A percentile compares a stretch with the other conserved stretches of the same genome.
These are phyloP conservation scores for Lemur catta DNA, from an alignment of 2,797 vertebrate species.

Conservation along the genomic window DNA sequence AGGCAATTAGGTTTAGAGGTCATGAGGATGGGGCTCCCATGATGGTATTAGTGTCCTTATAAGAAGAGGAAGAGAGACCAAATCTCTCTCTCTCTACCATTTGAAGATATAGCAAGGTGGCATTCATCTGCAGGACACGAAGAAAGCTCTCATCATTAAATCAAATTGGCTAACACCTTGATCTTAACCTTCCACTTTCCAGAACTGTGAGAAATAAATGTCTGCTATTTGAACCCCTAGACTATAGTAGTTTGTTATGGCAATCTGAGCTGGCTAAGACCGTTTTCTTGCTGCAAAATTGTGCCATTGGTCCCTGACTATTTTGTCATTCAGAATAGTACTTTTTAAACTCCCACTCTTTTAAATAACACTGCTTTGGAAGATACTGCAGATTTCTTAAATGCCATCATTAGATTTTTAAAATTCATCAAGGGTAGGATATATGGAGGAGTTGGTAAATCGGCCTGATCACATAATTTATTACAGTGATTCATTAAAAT, in stretches of 20 bases:
- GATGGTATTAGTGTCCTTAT: background rate
- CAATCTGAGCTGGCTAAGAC: background rate
- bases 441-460: background rate
- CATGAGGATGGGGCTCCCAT: background rate
- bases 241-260: background rate
- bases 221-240: background rate
- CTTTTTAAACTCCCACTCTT: background rate
- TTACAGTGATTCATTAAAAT: background rate
- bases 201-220: background rate
- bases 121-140: background rate
- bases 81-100: background rate
- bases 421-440: background rate
- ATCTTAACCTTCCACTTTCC: background rate
- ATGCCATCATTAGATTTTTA: constrained; percentile 12
- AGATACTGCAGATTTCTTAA: background rate
- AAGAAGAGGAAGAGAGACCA: background rate
- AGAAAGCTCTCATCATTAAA: background rate
- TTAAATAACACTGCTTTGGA: background rate
- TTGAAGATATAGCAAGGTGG: background rate
- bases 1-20: background rate
- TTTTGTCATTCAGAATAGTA: constrained; percentile 15
- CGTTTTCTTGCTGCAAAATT: background rate
- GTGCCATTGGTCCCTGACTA: background rate
- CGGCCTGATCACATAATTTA: background rate
- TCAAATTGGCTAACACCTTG: background rate